Conservation (phyloP, 1,140 invertebrate species). For the Colletes gigas region DNA sequence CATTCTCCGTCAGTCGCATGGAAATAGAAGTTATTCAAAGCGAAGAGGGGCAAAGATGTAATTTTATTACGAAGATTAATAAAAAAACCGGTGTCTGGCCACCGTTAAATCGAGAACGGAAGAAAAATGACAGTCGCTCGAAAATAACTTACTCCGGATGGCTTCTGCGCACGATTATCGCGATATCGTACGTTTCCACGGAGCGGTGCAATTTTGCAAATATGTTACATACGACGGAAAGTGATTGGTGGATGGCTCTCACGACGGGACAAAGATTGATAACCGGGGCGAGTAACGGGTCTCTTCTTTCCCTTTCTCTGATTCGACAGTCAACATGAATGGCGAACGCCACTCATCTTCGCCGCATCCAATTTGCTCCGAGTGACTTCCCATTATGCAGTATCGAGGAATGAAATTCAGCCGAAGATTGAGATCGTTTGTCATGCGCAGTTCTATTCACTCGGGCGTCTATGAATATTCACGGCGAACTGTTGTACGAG, state of each 20-base stretch:
- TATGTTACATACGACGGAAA: not conserved
- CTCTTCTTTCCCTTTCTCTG: not conserved
- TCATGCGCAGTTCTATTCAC: conserved; percentile 17
- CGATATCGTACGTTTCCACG: not conserved
- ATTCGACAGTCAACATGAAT: conserved; percentile 18
- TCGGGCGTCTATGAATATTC: conserved; percentile 23
- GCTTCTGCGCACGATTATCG: not conserved
- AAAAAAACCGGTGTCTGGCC: no score
- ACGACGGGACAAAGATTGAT: conserved; percentile 16
- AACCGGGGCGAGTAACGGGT: not conserved
- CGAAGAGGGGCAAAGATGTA: no score
- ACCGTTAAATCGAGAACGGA: no score
- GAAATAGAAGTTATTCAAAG: no score
- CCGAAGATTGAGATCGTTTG: conserved; percentile 41
- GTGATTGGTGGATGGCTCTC: not conserved
- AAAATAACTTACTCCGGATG: not conserved
- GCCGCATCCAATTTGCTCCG: conserved; percentile 46
- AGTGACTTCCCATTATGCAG: conserved; percentile 57
- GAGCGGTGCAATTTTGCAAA: conserved; percentile 8
- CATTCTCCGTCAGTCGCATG: no score
- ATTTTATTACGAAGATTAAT: no score
- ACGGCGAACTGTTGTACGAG: not conserved
- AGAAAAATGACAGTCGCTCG: no score
- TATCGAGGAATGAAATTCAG: conserved; percentile 48
- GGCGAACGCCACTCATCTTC: conserved; percentile 45